phyloP scores from a whole-genome alignment of 1,140 invertebrate genomes.

The Drosophila grimshawi region DNA sequence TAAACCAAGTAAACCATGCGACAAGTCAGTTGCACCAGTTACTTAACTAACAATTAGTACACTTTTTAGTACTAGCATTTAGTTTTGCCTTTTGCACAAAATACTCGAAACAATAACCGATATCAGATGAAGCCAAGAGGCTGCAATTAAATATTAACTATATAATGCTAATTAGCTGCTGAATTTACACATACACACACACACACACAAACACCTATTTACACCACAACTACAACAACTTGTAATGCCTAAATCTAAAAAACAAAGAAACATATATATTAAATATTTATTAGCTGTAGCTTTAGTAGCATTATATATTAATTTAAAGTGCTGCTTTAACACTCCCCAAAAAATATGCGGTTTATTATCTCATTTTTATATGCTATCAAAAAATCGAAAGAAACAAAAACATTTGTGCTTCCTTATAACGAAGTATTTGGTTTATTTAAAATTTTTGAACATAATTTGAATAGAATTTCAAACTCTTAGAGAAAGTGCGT shows the following conservation, averaged over 20 bases:
- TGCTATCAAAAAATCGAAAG: not conserved
- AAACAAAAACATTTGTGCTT: not conserved
- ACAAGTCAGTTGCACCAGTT: slow-evolving; percentile 54
- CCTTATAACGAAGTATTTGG: not conserved
- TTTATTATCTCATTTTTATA: not conserved
- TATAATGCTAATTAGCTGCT: slow-evolving; percentile 77
- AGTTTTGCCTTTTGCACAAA: slow-evolving; percentile 67
- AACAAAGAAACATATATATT: not conserved
- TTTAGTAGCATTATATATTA: slow-evolving; percentile 34
- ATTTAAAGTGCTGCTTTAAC: slow-evolving; percentile 7
- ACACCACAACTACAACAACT: not conserved
- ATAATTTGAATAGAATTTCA: too few relatives aligned
- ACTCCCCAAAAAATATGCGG: slow-evolving; percentile 18
- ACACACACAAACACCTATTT: slow-evolving; percentile 16
- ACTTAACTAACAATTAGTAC: slow-evolving; percentile 52
- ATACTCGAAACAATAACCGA: slow-evolving; percentile 24
- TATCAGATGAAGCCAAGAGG: slow-evolving; percentile 27
- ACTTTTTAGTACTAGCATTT: slow-evolving; percentile 66
- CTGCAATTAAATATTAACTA: slow-evolving; percentile 35
- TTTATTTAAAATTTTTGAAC: not conserved
- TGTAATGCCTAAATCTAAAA: slow-evolving; percentile 5
- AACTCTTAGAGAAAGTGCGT: too few relatives aligned
- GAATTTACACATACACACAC: slow-evolving; percentile 38
- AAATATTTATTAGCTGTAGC: slow-evolving; percentile 34
- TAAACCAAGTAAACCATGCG: slow-evolving; percentile 36